Evolutionary conservation across 92 coral and sea anemone genomes (phyloP), one percentile per base, ranked within the genome.

Genomic region (Scolanthus callimorphus): DNA sequence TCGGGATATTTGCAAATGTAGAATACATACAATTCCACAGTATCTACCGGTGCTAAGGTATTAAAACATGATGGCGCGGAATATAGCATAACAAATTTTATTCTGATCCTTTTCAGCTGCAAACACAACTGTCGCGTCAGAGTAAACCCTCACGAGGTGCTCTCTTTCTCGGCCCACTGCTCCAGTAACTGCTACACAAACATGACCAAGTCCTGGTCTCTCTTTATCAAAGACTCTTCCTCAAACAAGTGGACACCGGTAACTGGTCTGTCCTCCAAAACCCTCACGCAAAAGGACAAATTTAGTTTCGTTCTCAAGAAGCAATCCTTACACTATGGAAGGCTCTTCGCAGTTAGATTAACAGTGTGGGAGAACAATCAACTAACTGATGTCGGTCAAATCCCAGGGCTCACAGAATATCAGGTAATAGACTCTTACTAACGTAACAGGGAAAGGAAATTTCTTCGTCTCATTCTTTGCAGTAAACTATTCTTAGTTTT

Each of bases 51-150:
- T n/a, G n/a, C n/a, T n/a, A n/a, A n/a, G n/a, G n/a, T n/a, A n/a
- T n/a, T n/a, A n/a, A n/a, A n/a, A n/a, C n/a, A n/a, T n/a, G n/a
- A n/a, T n/a, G n/a, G n/a, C n/a, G n/a, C n/a, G n/a, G n/a, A n/a
- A n/a, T n/a, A n/a, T n/a, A n/a, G n/a, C n/a, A n/a, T n/a, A n/a
- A n/a, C n/a, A 17, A 51, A 51, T 2, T 11, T 30, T 2, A 54
- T n/a, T 26, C 2, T 23, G 11, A 26, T 54, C 15, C 3, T 2
- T 37, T 59, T 17, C 3, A 25, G 94, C 24, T 85, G 94, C 51
- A 50, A 63, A 29, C 69, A 69, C 25, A 85, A 85, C 39, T 85
- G 94, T 59, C 44, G 75, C 47, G 65, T 73, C 15, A 34, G 66
- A 43, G 69, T 54, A 1, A 57, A 64, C 43, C 60, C 78, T 24